Evolutionary conservation across 53 echinoderm and acorn worm species (phyloP), one percentile per base, ranked within the genome.

Genomic region (Actinopyga echinites): DNA sequence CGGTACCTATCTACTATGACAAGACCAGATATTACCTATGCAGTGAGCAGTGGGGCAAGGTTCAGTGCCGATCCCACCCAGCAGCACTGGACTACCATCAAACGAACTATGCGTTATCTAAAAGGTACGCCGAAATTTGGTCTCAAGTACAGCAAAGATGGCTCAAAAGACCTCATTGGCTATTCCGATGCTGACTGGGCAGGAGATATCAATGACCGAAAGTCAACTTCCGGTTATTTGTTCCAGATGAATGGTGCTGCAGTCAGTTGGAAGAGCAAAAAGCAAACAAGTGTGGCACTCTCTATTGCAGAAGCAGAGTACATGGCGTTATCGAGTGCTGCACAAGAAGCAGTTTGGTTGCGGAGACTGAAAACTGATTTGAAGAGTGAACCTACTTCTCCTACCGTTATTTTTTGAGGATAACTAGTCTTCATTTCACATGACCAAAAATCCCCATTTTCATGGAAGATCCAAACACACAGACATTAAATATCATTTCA

Each of bases 251-350:
- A 38, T 34, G 40, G 71, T 35, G 40, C 71, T 34, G 71, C 38
- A 17, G 40, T 71, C 71, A 37, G 20, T n/a, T 71, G 71, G 71
- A 36, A 20, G 35, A 71, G 43, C 20, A 40, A 69, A 37, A 69
- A 69, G 38, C 71, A 71, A 24, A n/a, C 71, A 42, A n/a, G 71
- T 43, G 73, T 73, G 19, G 73, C 73, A 40, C 73, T 73, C n/a
- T 73, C 38, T 20, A 73, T 42, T 7, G 73, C 38, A 4, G 73
- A 73, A 32, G 69, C 69, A 5, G 69, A 69, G 34, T 31, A 69
- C n/a, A 69, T 69, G 69, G 35, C 69, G 35, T 31, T 69, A 4
- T 7, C 40, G 15, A 11, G 11, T 19, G 69, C 69, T 34, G 69
- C 36, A 17, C 69, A 69, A 69, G 68, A 68, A 68, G 68, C 33